Percentiles rank a stretch among this genome's conserved stretches.
Conservation (phyloP, 2,888 invertebrate genomes). For the Philereme transversata region DNA sequence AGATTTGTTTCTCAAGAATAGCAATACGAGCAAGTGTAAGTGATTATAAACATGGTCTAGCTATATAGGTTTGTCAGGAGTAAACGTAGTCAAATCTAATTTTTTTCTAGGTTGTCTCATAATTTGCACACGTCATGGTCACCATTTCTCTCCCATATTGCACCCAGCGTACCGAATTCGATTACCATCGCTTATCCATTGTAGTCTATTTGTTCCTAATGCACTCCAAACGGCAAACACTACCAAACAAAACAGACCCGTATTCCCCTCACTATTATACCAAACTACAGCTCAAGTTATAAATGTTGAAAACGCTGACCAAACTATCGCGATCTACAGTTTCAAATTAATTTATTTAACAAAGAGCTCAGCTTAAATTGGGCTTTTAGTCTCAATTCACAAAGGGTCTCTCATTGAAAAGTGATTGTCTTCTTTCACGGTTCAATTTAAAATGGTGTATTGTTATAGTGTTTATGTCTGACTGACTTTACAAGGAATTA, state of each 20-base stretch:
- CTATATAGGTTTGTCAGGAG: too few species aligned
- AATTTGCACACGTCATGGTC: slow-evolving; percentile 35
- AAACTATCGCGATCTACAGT: slow-evolving; percentile 24
- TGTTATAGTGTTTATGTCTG: slow-evolving; percentile 56
- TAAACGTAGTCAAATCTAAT: too few species aligned
- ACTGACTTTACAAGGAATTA: slow-evolving; percentile 56
- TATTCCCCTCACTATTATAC: slow-evolving; percentile 32
- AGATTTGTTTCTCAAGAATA: too few species aligned
- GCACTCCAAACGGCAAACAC: slow-evolving; percentile 49
- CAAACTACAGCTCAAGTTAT: slow-evolving; percentile 38
- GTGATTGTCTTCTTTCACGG: slow-evolving; percentile 39
- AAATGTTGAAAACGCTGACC: slow-evolving; percentile 25
- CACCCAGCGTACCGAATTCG: slow-evolving; percentile 63
- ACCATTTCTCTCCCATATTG: slow-evolving; percentile 45
- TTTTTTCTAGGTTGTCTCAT: slow-evolving; percentile 3
- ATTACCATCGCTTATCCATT: slow-evolving; percentile 67
- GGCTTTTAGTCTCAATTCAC: slow-evolving; percentile 34
- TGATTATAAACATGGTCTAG: too few species aligned
- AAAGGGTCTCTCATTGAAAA: slow-evolving; percentile 40
- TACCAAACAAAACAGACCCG: slow-evolving; percentile 46
- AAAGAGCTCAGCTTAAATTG: slow-evolving; percentile 15
- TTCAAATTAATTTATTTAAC: slow-evolving; percentile 3
- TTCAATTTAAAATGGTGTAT: slow-evolving; percentile 42
- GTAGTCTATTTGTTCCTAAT: slow-evolving; percentile 64
- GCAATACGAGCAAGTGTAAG: too few species aligned